Evolutionary conservation across 2,797 vertebrate genomes (phyloP).

Genomic region (Etheostoma perlongum): DNA sequence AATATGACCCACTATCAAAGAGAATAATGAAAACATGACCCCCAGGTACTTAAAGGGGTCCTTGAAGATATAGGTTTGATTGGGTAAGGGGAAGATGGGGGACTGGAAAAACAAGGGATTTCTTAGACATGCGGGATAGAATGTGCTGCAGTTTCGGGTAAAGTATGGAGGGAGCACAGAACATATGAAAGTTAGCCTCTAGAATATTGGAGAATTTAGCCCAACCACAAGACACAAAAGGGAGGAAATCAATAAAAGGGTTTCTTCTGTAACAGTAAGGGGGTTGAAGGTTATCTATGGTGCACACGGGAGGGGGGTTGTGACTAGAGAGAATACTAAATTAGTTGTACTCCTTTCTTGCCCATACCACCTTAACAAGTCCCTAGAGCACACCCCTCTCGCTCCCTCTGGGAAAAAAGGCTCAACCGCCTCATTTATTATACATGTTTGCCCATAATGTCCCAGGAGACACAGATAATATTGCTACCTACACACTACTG

Average conservation of each 20-base stretch:
- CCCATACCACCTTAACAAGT: constrained; percentile 65
- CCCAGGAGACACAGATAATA: constrained; percentile 39
- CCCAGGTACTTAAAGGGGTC: constrained; percentile 3
- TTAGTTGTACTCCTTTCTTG: constrained; percentile 34
- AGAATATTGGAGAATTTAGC: constrained; percentile 7
- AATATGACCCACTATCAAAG: constrained; percentile 52
- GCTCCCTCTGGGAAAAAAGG: constrained; percentile 5
- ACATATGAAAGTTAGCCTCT: constrained; percentile 1
- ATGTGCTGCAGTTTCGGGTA: background rate
- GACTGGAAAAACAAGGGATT: background rate
- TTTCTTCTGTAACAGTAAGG: constrained; percentile 16
- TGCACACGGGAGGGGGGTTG: background rate
- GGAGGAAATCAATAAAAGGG: constrained; percentile 52
- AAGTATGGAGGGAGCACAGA: background rate
- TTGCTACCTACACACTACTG: constrained; percentile 6
- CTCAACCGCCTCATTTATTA: constrained; percentile 63
- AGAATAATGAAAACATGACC: constrained; percentile 55
- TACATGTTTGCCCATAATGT: constrained; percentile 32
- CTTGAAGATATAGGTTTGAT: constrained; percentile 7
- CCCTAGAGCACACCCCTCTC: constrained; percentile 39
- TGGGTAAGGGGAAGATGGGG: background rate
- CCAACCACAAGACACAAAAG: background rate
- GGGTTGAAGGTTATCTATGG: constrained; percentile 20
- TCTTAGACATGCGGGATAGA: background rate
- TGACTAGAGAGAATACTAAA: constrained; percentile 73